Percentiles rank a stretch among this genome's conserved stretches.
phyloP scores from a whole-genome alignment of 1,140 invertebrate genomes.

The Zaprionus taronus region DNA sequence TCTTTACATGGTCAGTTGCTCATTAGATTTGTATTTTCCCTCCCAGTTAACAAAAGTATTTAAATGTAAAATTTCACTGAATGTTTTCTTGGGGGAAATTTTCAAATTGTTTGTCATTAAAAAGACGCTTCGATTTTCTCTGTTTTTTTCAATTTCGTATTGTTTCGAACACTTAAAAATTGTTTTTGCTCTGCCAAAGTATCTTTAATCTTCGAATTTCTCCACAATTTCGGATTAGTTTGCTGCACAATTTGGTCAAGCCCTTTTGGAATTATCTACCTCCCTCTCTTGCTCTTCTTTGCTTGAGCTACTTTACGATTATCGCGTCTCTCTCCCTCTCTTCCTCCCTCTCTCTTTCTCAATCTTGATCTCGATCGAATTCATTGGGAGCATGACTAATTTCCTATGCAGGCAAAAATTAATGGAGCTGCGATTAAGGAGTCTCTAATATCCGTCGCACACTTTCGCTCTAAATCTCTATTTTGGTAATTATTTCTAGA shows the following conservation, averaged over 20 bases:
- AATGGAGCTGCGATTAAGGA: slow-evolving; percentile 52
- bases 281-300: neutral
- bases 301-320: slow-evolving; percentile 55
- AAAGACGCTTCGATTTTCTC: neutral
- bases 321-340: slow-evolving; percentile 23
- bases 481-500: slow-evolving; percentile 52
- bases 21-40: neutral
- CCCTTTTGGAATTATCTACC: slow-evolving; percentile 14
- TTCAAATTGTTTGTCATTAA: neutral
- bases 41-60: neutral
- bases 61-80: neutral
- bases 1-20: neutral
- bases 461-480: slow-evolving; percentile 59
- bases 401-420: slow-evolving; percentile 47
- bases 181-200: slow-evolving; percentile 3
- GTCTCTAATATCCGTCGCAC: slow-evolving; percentile 47
- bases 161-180: slow-evolving; percentile 1
- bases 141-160: slow-evolving; percentile 16
- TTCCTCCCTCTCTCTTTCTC: neutral
- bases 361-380: slow-evolving; percentile 55
- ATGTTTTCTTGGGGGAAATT: neutral
- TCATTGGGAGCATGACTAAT: slow-evolving; percentile 47
- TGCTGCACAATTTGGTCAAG: neutral
- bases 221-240: slow-evolving; percentile 15
- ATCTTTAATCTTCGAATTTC: slow-evolving; percentile 28